phyloP scores from a whole-genome alignment of 2,888 invertebrate species.

The Eristalis tenax region DNA sequence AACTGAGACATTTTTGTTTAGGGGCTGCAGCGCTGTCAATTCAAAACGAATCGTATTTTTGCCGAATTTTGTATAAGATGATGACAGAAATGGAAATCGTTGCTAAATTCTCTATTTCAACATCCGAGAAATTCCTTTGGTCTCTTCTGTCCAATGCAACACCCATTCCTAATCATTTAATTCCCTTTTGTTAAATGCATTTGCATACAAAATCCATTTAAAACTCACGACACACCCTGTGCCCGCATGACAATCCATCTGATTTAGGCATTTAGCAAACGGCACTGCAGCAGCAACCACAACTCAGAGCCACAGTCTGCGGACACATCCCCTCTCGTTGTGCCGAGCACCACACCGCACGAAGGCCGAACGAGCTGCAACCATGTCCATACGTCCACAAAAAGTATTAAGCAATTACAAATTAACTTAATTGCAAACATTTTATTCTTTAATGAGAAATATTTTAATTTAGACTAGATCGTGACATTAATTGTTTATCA shows the following conservation, averaged over 20 bases:
- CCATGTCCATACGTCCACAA: conserved; percentile 53
- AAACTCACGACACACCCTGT: not conserved
- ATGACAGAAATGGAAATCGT: no score
- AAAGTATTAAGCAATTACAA: conserved; percentile 79
- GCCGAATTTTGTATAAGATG: no score
- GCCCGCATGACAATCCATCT: conserved; percentile 1
- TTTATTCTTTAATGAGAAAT: conserved; percentile 78
- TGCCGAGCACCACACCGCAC: not conserved
- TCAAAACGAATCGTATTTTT: no score
- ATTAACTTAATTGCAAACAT: conserved; percentile 79
- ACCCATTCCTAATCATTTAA: no score
- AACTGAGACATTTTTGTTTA: no score
- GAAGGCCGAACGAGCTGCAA: not conserved
- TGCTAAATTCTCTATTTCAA: no score
- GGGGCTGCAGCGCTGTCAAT: no score
- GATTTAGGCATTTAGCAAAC: conserved; percentile 28
- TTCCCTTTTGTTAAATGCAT: no score
- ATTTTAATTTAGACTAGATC: conserved; percentile 78
- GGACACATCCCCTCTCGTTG: not conserved
- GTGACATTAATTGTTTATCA: conserved; percentile 78
- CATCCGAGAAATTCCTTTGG: no score
- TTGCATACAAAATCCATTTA: no score
- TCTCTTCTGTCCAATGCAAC: no score
- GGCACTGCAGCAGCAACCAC: not conserved
- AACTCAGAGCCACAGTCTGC: not conserved